Conservation (phyloP, 2,797 vertebrate genomes). For the Merluccius polli region DNA sequence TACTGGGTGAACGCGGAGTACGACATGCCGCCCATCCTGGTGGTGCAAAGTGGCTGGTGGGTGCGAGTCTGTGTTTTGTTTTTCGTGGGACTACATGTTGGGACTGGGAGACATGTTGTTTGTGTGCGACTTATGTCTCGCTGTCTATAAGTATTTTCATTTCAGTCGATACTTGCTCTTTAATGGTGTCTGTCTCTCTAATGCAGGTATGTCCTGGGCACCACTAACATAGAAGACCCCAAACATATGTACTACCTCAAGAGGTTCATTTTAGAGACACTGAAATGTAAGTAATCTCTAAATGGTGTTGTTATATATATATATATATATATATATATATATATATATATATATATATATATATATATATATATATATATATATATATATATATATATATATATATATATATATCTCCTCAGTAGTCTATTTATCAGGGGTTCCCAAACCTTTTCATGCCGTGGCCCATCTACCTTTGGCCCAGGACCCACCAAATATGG, state of each 20-base stretch:
- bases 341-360: neutral
- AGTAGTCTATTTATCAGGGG: no score
- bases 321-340: neutral
- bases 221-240: conserved; percentile 86
- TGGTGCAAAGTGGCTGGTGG: conserved; percentile 93
- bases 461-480: no score
- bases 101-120: neutral
- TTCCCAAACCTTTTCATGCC: no score
- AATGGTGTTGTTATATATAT: neutral
- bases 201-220: conserved; percentile 80
- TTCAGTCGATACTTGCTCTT: no score
- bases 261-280: conserved; percentile 87
- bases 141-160: no score
- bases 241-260: conserved; percentile 96
- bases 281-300: conserved; percentile 81
- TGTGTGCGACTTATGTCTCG: no score
- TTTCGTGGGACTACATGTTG: no score
- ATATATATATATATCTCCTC: neutral
- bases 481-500: no score
- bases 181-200: neutral
- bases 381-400: no score
- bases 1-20: conserved; percentile 92
- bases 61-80: conserved; percentile 16
- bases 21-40: conserved; percentile 85
- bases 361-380: neutral